Evolutionary conservation across 2,888 invertebrate species (phyloP), one percentile per base, ranked within the genome.

Genomic region (Dynastes hyllus): DNA sequence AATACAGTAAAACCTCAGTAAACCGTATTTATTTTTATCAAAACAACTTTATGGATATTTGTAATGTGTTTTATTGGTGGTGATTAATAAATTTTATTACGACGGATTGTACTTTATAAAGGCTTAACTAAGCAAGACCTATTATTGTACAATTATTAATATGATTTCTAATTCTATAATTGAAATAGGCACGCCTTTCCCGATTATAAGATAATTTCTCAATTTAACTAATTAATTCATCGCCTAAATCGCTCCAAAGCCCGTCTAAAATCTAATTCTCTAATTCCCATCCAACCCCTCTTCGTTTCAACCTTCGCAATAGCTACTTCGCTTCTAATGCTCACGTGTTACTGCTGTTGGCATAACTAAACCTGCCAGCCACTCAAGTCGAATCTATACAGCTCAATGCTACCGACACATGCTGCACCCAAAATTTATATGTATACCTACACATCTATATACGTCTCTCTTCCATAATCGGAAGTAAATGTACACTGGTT

Each of bases 401-500:
- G 66, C 45, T 66, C 66, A 16, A 13, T 13, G 32, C 63, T n/a
- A 29, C 8, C 45, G 45, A 45, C 8, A 55, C 55, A 22, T 45
- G 66, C 69, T 27, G 69, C 51, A 22, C 51, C 27, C 69, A 13
- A 69, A 69, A 69, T 69, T 51, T 66, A 66, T 40, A 32, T 32
- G 4, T 32, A 32, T 32, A 32, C 32, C 32, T n/a, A 55, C 2
- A 55, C 16, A 11, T 32, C 32, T 63, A 32, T 32, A 63, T 63
- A 32, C 63, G 11, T 45, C 22, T 27, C 11, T 37, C 29, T 32
- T n/a, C 73, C 45, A 50, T 75, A 75, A 75, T 75, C 89, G 89
- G 90, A 91, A 90, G 90, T 91, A 90, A 91, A 91, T 91, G 91
- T 91, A 91, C 91, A 91, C 89, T 90, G 91, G 91, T 91, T 91